These are phyloP conservation scores for Bellardia pandia DNA, from an alignment of 2,888 invertebrate genomes.

Conservation along the genomic window DNA sequence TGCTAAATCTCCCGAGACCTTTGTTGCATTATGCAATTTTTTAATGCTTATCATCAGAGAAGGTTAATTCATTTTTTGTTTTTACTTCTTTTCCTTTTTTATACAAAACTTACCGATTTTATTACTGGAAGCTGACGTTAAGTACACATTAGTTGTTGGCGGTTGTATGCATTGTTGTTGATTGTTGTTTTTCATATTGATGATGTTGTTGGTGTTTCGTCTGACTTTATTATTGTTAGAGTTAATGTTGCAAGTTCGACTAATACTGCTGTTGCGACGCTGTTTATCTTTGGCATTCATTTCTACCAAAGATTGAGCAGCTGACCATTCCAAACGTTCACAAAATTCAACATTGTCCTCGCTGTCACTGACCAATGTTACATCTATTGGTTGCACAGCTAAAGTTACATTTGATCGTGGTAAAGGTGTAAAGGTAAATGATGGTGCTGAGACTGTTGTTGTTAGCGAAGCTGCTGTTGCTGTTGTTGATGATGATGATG, in stretches of 20 bases:
- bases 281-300: slow-evolving; percentile 82
- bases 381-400: slow-evolving; percentile 45
- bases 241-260: slow-evolving; percentile 8
- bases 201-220: slow-evolving; percentile 53
- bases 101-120: slow-evolving; percentile 59
- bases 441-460: slow-evolving; percentile 21
- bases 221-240: slow-evolving; percentile 9
- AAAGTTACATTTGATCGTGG: slow-evolving; percentile 37
- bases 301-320: slow-evolving; percentile 83
- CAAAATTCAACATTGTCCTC: slow-evolving; percentile 78
- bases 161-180: slow-evolving; percentile 48
- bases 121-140: slow-evolving; percentile 50
- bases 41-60: background rate
- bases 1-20: too few species aligned
- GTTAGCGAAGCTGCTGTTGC: slow-evolving; percentile 32
- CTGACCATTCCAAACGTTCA: slow-evolving; percentile 83
- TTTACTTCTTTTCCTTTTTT: background rate
- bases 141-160: slow-evolving; percentile 43
- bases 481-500: slow-evolving; percentile 41
- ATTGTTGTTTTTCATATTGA: slow-evolving; percentile 14
- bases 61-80: background rate
- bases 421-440: background rate
- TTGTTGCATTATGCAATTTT: background rate
- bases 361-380: slow-evolving; percentile 63
- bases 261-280: slow-evolving; percentile 72